phyloP scores from a whole-genome alignment of 2,113 vertebrate genomes.

The Thinocorus orbignyianus region DNA sequence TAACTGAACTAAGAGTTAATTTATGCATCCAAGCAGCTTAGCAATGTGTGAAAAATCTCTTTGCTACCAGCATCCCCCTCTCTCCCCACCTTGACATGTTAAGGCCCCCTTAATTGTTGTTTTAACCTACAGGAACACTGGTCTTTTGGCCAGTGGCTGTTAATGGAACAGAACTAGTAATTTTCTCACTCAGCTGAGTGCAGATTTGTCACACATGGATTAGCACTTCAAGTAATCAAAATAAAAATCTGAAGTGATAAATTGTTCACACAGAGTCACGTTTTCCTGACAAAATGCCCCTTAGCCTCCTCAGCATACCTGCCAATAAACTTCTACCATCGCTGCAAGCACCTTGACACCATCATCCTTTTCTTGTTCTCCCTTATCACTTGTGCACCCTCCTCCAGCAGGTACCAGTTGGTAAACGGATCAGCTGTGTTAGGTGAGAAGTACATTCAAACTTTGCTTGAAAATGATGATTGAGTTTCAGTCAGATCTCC shows the following conservation, averaged over 20 bases:
- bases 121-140: conserved; percentile 75
- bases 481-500: background rate
- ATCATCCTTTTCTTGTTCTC: background rate
- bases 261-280: conserved; percentile 57
- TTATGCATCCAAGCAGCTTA: conserved; percentile 50
- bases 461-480: background rate
- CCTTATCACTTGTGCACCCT: background rate
- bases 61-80: conserved; percentile 26
- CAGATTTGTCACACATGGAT: conserved; percentile 62
- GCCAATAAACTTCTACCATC: background rate
- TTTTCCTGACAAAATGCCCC: conserved; percentile 39
- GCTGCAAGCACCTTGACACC: background rate
- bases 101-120: conserved; percentile 74
- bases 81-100: background rate
- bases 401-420: background rate
- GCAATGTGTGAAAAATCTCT: conserved; percentile 73
- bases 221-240: conserved; percentile 66
- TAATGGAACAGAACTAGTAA: conserved; percentile 64
- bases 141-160: conserved; percentile 73
- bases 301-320: background rate
- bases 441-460: background rate
- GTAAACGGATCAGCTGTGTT: background rate
- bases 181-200: conserved; percentile 68
- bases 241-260: conserved; percentile 63
- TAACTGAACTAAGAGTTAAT: conserved; percentile 40